These are phyloP conservation scores for Embidobia sp. DNA, from an alignment of 2,888 invertebrate species.

Conservation along the genomic window DNA sequence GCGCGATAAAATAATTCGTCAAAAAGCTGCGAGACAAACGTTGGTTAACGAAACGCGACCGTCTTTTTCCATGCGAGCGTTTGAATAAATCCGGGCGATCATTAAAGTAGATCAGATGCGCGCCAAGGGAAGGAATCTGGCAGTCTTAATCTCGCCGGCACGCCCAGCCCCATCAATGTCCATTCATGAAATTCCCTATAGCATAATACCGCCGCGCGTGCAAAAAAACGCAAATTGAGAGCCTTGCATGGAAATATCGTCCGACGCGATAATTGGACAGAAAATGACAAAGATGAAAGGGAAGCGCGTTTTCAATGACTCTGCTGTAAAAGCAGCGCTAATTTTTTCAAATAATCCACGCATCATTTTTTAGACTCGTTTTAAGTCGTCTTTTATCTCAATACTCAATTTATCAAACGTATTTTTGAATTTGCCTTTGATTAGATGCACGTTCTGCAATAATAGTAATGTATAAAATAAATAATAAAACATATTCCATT, in stretches of 20 bases:
- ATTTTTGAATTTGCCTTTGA: too few species aligned
- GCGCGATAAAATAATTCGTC: conserved; percentile 7
- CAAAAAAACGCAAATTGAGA: conserved; percentile 44
- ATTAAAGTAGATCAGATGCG: conserved; percentile 60
- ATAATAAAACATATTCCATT: too few species aligned
- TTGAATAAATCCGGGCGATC: conserved; percentile 60
- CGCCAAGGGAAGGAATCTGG: conserved; percentile 27
- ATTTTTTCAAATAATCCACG: conserved; percentile 34
- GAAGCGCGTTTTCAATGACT: conserved; percentile 13
- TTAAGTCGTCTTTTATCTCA: too few species aligned
- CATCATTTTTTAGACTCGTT: too few species aligned
- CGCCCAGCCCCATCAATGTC: conserved; percentile 60
- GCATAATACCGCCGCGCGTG: conserved; percentile 46
- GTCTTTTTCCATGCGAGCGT: conserved; percentile 33
- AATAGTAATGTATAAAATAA: too few species aligned
- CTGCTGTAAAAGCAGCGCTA: conserved; percentile 3
- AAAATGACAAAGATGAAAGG: conserved; percentile 46
- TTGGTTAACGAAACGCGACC: conserved; percentile 29
- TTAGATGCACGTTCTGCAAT: too few species aligned
- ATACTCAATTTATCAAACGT: too few species aligned
- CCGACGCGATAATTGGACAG: conserved; percentile 54
- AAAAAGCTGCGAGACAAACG: conserved; percentile 24
- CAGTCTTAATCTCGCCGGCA: conserved; percentile 60
- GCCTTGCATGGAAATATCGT: conserved; percentile 40
- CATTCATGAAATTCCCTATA: conserved; percentile 61